phyloP scores from a whole-genome alignment of 2,113 vertebrate genomes.

The Plecturocebus donacophilus region DNA sequence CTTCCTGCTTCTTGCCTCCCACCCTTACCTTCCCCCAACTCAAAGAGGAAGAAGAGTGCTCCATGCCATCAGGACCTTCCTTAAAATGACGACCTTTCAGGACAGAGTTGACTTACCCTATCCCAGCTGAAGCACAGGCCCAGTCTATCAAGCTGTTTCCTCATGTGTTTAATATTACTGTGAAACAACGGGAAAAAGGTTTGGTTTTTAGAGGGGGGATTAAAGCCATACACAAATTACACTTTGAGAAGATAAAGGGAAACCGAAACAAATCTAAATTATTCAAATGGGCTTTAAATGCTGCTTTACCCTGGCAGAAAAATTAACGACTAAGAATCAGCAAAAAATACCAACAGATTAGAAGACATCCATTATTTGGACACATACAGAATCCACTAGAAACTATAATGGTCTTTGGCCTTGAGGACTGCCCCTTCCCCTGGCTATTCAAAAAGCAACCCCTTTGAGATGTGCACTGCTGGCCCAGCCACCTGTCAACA shows the following conservation, averaged over 20 bases:
- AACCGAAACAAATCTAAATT: background rate
- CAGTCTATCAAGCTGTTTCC: constrained; percentile 92
- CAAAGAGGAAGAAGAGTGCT: background rate
- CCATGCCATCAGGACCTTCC: accelerated
- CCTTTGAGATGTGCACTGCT: background rate
- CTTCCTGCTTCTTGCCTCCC: background rate
- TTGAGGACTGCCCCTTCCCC: too few species aligned
- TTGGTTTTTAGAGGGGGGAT: background rate
- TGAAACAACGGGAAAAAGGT: constrained; percentile 34
- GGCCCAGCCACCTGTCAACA: background rate
- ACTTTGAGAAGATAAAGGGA: background rate
- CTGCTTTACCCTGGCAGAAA: background rate
- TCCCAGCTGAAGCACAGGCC: constrained; percentile 98
- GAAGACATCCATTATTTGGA: background rate
- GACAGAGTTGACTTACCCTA: constrained; percentile 87
- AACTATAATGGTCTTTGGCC: background rate
- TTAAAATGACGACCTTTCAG: background rate
- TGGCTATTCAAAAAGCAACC: background rate
- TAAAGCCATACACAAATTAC: background rate
- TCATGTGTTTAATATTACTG: constrained; percentile 96
- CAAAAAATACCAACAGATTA: background rate
- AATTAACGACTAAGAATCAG: background rate
- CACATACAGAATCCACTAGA: background rate
- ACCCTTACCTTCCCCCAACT: background rate
- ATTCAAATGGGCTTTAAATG: background rate